A percentile compares a stretch with the other conserved stretches of the same genome.
Conservation (phyloP, 2,888 invertebrate genomes). For the Chrysodeixis includens region DNA sequence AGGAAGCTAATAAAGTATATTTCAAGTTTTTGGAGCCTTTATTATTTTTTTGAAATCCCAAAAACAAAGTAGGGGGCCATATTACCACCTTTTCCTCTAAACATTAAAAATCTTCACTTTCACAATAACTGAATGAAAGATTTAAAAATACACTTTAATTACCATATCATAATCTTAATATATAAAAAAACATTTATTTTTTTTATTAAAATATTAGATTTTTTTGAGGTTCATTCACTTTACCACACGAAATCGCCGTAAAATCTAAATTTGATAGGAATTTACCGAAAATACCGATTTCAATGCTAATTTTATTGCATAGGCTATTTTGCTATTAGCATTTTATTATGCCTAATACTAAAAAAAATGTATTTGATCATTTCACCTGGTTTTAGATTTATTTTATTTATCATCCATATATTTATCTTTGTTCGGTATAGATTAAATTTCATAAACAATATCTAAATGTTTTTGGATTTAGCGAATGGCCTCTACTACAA, state of each 20-base stretch:
- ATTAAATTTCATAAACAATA: too few species aligned
- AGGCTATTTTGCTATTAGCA: constrained; percentile 8
- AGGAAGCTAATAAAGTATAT: too few species aligned
- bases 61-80: too few species aligned
- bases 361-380: constrained; percentile 16
- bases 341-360: background rate
- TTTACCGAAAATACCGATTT: background rate
- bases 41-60: too few species aligned
- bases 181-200: too few species aligned
- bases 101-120: background rate
- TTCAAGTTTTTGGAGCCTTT: too few species aligned
- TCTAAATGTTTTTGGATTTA: too few species aligned
- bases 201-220: background rate
- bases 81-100: too few species aligned
- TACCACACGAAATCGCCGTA: background rate
- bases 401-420: background rate
- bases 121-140: background rate
- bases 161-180: background rate
- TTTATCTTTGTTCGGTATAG: too few species aligned
- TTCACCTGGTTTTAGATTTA: constrained; percentile 9
- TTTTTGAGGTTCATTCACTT: constrained; percentile 1
- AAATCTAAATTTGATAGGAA: constrained; percentile 10
- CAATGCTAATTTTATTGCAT: constrained; percentile 17
- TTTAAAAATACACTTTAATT: background rate
- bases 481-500: too few species aligned